Evolutionary conservation across 2,797 vertebrate genomes (phyloP).

Genomic region (Amblyopsis hoosieri): DNA sequence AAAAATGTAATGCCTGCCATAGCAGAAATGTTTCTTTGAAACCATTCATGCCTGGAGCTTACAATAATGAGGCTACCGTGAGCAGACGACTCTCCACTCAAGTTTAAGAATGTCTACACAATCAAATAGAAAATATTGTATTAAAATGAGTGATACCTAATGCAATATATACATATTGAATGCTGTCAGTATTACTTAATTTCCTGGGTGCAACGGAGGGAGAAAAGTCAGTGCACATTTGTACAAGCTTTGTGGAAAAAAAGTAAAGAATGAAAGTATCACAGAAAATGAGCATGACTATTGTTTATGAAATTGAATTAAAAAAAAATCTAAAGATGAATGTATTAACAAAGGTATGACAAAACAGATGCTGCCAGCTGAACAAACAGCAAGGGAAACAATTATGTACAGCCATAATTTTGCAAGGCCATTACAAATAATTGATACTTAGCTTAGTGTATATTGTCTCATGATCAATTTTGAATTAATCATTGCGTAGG

Average conservation of each 20-base stretch:
- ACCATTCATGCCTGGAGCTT: slow-evolving; percentile 62
- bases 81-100: slow-evolving; percentile 55
- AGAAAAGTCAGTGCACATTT: slow-evolving; percentile 47
- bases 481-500: neutral
- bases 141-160: slow-evolving; percentile 29
- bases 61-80: slow-evolving; percentile 61
- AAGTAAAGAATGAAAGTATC: slow-evolving; percentile 62
- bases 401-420: neutral
- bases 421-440: neutral
- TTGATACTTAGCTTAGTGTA: neutral
- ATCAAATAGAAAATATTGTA: slow-evolving; percentile 24
- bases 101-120: slow-evolving; percentile 45
- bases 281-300: slow-evolving; percentile 68
- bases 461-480: slow-evolving; percentile 23
- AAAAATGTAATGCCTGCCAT: slow-evolving; percentile 42
- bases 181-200: slow-evolving; percentile 40
- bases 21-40: slow-evolving; percentile 50
- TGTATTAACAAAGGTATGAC: slow-evolving; percentile 62
- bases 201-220: slow-evolving; percentile 42
- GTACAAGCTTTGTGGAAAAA: slow-evolving; percentile 58
- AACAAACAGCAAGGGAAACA: neutral
- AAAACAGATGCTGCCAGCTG: slow-evolving; percentile 26
- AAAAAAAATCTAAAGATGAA: slow-evolving; percentile 47
- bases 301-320: slow-evolving; percentile 69
- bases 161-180: slow-evolving; percentile 27